Conservation (phyloP, 2,797 vertebrate species). For the Tangara arthus region DNA sequence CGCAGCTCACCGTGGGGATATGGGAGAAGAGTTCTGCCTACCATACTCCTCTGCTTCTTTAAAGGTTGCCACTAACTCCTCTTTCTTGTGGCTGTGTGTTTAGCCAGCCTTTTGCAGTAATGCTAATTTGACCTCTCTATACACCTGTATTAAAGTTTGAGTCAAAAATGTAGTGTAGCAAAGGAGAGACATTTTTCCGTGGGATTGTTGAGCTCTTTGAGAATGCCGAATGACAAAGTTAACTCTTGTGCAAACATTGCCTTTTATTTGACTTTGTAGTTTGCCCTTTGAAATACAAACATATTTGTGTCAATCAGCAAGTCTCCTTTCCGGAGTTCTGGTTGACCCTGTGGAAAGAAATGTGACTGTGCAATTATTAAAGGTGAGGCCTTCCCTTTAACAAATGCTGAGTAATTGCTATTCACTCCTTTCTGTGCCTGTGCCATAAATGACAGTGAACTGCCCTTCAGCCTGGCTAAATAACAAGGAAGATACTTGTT, state of each 20-base stretch:
- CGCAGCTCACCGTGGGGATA: not conserved
- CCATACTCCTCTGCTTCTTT: not conserved
- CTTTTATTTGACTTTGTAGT: conserved; percentile 52
- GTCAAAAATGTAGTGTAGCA: not conserved
- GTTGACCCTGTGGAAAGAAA: conserved; percentile 37
- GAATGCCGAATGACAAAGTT: conserved; percentile 31
- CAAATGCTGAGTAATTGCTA: conserved; percentile 38
- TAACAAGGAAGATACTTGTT: conserved; percentile 16
- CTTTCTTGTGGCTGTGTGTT: not conserved
- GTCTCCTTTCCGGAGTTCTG: conserved; percentile 46
- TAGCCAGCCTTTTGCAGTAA: not conserved
- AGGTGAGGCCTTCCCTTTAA: conserved; percentile 4
- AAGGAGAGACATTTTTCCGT: not conserved
- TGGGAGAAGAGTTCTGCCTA: not conserved
- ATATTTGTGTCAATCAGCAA: conserved; percentile 47
- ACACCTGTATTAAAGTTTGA: not conserved
- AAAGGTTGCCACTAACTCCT: not conserved
- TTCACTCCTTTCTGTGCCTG: not conserved
- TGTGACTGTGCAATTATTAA: conserved; percentile 58
- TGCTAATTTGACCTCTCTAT: not conserved
- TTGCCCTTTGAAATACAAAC: conserved; percentile 60
- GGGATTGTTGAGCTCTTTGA: conserved; percentile 2
- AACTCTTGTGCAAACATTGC: conserved; percentile 41
- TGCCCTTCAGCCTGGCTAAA: conserved; percentile 13
- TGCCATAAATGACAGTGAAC: not conserved